Conservation (phyloP, 2,797 vertebrate genomes). For the Argentina silus region DNA sequence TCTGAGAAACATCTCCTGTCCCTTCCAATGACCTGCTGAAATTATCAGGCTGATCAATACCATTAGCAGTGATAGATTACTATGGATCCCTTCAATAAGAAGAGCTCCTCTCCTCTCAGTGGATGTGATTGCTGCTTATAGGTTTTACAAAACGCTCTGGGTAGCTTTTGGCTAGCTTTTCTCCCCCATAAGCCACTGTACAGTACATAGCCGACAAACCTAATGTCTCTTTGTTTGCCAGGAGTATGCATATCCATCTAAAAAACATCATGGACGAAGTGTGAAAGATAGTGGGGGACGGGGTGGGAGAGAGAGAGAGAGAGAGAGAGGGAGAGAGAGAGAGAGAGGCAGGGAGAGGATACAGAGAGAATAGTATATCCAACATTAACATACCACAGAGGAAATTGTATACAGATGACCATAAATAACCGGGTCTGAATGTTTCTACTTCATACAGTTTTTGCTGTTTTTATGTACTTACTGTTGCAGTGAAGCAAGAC, state of each 20-base stretch:
- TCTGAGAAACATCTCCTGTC: conserved; percentile 12
- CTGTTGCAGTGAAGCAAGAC: conserved; percentile 16
- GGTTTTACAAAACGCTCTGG: conserved; percentile 2
- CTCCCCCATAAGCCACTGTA: not conserved
- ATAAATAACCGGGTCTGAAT: conserved; percentile 20
- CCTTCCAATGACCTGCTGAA: conserved; percentile 28
- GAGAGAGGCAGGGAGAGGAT: not conserved
- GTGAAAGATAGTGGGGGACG: not conserved
- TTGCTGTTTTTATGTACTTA: conserved; percentile 23
- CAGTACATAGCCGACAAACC: not conserved
- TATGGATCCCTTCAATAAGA: conserved; percentile 23
- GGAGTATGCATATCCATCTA: not conserved
- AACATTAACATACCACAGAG: conserved; percentile 1
- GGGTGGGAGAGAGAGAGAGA: not conserved
- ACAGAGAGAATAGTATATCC: conserved; percentile 1
- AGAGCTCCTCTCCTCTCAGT: conserved; percentile 1
- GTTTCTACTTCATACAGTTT: conserved; percentile 17
- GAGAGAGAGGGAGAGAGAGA: not conserved
- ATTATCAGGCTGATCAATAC: conserved; percentile 28
- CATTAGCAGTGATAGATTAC: conserved; percentile 25
- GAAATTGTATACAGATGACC: conserved; percentile 6
- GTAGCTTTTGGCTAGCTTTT: not conserved
- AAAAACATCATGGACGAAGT: not conserved
- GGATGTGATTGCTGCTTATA: conserved; percentile 10
- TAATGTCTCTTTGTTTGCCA: not conserved